Conservation (phyloP, 2,113 vertebrate species). For the Rutilus rutilus region DNA sequence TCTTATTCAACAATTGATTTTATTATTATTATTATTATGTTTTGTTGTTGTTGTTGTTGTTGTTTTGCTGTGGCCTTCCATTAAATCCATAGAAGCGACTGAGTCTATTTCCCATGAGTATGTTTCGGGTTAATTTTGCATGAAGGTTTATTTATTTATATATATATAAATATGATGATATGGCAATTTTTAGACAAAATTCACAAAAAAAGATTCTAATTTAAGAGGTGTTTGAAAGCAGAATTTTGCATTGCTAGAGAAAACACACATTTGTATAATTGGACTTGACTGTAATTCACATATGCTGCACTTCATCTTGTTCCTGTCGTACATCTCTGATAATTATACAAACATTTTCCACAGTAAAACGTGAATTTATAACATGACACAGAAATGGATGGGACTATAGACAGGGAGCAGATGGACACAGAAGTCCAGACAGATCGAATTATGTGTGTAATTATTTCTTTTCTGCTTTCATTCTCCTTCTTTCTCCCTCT, state of each 20-base stretch:
- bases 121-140: no score
- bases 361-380: conserved; percentile 32
- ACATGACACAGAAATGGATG: conserved; percentile 41
- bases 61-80: no score
- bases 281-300: not conserved
- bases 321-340: conserved; percentile 64
- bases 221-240: not conserved
- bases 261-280: not conserved
- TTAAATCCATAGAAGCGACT: no score
- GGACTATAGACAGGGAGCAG: conserved; percentile 24
- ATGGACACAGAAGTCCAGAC: conserved; percentile 47
- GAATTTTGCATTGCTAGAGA: not conserved
- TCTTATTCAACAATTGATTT: not conserved
- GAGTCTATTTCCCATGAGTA: no score
- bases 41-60: no score
- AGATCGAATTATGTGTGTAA: conserved; percentile 55
- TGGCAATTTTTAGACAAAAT: no score
- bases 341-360: conserved; percentile 38
- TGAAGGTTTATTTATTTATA: not conserved
- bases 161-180: not conserved
- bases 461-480: conserved; percentile 47
- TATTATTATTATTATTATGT: no score
- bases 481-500: conserved; percentile 22
- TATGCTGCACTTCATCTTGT: conserved; percentile 30
- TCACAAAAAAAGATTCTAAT: not conserved